A percentile compares a stretch with the other conserved stretches of the same genome.
phyloP scores from a whole-genome alignment of 2,888 invertebrate species.

The Scelioninae gen. 2 region DNA sequence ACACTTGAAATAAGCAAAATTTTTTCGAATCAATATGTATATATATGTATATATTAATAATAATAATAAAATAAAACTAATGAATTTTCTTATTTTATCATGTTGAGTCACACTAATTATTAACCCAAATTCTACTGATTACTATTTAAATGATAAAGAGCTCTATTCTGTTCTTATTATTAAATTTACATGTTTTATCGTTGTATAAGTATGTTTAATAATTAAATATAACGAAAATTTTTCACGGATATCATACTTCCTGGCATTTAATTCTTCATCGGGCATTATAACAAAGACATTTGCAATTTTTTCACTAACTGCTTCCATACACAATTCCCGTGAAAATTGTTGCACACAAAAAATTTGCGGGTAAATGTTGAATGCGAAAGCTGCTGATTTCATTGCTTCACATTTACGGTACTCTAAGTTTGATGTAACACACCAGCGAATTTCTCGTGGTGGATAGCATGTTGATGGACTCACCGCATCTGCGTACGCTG shows the following conservation, averaged over 20 bases:
- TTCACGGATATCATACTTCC: slow-evolving; percentile 81
- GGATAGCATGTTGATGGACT: slow-evolving; percentile 69
- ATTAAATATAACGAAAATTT: too few species aligned
- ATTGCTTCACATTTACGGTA: slow-evolving; percentile 88
- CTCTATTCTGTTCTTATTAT: too few species aligned
- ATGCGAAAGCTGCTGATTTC: slow-evolving; percentile 83
- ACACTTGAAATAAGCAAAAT: too few species aligned
- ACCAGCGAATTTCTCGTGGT: slow-evolving; percentile 74
- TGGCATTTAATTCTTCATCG: slow-evolving; percentile 83
- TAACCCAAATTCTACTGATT: too few species aligned
- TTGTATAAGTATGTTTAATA: too few species aligned
- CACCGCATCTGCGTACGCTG: slow-evolving; percentile 72
- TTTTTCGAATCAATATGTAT: too few species aligned
- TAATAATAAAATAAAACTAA: too few species aligned
- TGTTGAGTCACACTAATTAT: too few species aligned
- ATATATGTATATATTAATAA: too few species aligned
- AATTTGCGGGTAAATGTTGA: slow-evolving; percentile 86
- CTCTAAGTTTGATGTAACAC: slow-evolving; percentile 83
- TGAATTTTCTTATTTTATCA: too few species aligned
- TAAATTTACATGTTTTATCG: too few species aligned
- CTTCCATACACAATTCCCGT: slow-evolving; percentile 82
- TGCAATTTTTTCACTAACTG: slow-evolving; percentile 79
- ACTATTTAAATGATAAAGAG: too few species aligned
- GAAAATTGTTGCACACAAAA: slow-evolving; percentile 83
- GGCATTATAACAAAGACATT: slow-evolving; percentile 85